Base-by-base conservation (phyloP, 2,797 vertebrate species). In the Erpetoichthys calabaricus region DNA sequence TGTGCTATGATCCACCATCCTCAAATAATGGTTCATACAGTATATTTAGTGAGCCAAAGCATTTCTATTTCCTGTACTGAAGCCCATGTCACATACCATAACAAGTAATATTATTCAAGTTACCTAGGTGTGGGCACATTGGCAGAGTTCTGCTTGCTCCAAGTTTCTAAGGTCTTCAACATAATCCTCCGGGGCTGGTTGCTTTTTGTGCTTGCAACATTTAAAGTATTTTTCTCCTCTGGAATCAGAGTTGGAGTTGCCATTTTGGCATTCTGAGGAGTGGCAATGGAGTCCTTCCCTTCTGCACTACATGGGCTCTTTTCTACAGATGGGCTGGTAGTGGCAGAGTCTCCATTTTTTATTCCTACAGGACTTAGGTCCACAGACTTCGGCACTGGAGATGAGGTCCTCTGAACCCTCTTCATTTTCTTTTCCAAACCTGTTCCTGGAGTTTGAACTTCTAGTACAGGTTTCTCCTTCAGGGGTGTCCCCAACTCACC, bases 131-230 rank as follows among this genome's bases (percentile, higher is more conserved):
- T 76, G 0, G 68, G 58, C 44, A 64, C 60, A 75, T 80, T 86
- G 5, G 78, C 65, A 5, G 72, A 59, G 6, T 63, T 65, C 6
- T 85, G 75, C 72, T 89, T 97, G 65, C 91, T 90, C 89, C 91
- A 94, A 44, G 85, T 79, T 67, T 96, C 88, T 56, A 97, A 69
- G 1, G 93, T 95, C 75, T 91, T 92, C 57, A 97, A 82, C 5
- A 89, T 86, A 73, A 97, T 84, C 67, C 94, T 89, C n/a, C 91
- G 88, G 45, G 91, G 75, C 44, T 83, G 89, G 53, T 72, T 73
- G 5, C 60, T 65, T 70, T 83, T 92, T 3, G 8, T 45, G 3
- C 60, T 68, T 5, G 83, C 84, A 46, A 62, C 65, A 58, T 72
- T 80, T 42, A 44, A 65, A 45, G 57, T 43, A 45, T 72, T 86